Evolutionary conservation across 2,113 vertebrate species (phyloP).

Genomic region (Cyrtonyx montezumae): DNA sequence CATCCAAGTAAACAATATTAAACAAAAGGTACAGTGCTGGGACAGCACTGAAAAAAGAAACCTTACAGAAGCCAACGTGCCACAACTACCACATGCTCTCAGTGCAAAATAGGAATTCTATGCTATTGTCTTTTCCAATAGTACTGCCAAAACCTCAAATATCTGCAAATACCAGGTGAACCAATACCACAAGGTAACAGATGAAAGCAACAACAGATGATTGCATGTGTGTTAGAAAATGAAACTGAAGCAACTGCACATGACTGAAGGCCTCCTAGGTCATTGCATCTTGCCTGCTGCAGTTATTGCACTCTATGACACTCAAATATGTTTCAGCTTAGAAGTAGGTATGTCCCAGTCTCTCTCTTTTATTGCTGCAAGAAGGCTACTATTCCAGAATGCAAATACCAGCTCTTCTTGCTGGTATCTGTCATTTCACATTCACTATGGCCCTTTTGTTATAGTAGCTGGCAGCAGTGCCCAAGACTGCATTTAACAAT

Average conservation of each 20-base stretch:
- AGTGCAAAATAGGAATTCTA: constrained; percentile 44
- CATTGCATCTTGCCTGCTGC: not conserved
- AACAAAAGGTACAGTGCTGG: not conserved
- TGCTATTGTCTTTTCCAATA: constrained; percentile 44
- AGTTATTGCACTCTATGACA: not conserved
- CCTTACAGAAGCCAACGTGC: constrained; percentile 49
- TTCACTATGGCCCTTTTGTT: not conserved
- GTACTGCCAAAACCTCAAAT: constrained; percentile 49
- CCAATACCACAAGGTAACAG: constrained; percentile 33
- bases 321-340: not conserved
- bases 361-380: not conserved
- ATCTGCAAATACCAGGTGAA: constrained; percentile 46
- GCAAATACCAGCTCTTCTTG: not conserved
- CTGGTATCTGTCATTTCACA: not conserved
- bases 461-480: not conserved
- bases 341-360: not conserved
- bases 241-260: not conserved
- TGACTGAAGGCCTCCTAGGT: not conserved
- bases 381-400: not conserved
- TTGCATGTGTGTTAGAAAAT: not conserved
- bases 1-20: constrained; percentile 10
- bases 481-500: not conserved
- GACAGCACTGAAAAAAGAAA: constrained; percentile 66
- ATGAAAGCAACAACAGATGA: constrained; percentile 57
- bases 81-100: constrained; percentile 38